Evolutionary conservation across 2,888 invertebrate species (phyloP).

Genomic region (Cyaniris semiargus): DNA sequence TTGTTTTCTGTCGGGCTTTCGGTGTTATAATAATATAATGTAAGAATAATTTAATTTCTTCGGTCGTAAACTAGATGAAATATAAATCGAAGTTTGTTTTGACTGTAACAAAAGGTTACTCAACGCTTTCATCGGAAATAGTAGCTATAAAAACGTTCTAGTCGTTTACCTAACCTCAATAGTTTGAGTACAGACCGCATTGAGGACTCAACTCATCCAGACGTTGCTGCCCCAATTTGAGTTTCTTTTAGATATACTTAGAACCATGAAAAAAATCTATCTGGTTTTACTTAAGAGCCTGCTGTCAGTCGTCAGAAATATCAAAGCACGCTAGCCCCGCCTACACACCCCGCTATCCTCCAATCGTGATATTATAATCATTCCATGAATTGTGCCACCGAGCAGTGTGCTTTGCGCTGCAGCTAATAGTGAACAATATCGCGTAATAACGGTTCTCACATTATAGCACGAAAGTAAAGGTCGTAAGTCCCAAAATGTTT

Average conservation of each 20-base stretch:
- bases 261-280: background rate
- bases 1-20: too few species aligned
- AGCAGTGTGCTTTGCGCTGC: too few species aligned
- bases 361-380: too few species aligned
- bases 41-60: background rate
- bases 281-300: background rate
- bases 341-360: too few species aligned
- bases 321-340: too few species aligned
- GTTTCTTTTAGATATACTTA: constrained; percentile 28
- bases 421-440: too few species aligned
- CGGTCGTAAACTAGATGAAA: background rate
- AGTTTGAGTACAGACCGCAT: constrained; percentile 31
- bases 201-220: constrained; percentile 30
- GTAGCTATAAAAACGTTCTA: constrained; percentile 26
- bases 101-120: background rate
- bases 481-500: too few species aligned
- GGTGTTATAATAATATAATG: too few species aligned
- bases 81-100: background rate
- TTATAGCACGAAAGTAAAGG: too few species aligned
- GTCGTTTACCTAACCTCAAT: constrained; percentile 39
- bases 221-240: constrained; percentile 36
- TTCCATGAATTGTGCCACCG: too few species aligned
- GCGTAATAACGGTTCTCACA: too few species aligned
- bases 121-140: constrained; percentile 11
- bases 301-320: too few species aligned